Evolutionary conservation across 2,797 vertebrate species (phyloP), one percentile per base, ranked within the genome.

Genomic region (Danio kyathit): DNA sequence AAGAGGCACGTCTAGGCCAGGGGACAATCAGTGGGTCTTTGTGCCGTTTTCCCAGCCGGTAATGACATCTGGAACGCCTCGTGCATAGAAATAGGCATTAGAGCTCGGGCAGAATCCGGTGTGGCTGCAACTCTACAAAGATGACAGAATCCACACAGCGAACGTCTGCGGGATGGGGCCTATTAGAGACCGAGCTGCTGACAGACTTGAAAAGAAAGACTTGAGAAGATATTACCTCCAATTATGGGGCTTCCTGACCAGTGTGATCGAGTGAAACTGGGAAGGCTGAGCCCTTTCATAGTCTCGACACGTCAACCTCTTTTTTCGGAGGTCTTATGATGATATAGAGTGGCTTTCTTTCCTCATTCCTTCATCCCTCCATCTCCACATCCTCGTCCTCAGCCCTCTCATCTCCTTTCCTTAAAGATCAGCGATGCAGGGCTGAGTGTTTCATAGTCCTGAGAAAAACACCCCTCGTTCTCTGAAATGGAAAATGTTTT

Each of bases 1-100:
- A 67, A 80, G 81, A 86, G 76, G 82, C 76, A 79, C 74, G 74
- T 82, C 81, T 82, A 85, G 85, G 72, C 80, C 87, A 73, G 79
- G 82, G 76, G 80, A 88, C 81, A 88, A 88, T 87, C 84, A 90
- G 88, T 79, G 76, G 84, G 78, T 82, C 74, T 89, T 84, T 89
- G 79, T 84, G 85, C 82, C 59, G 65, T 65, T 87, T 89, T 86
- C 86, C 74, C 51, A 83, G 86, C 82, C 82, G 79, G 81, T 90
- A 90, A 90, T 90, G 89, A 88, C 80, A 87, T 84, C 86, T 84
- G 82, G 83, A 87, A 86, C 49, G 60, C 84, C 83, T 85, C 74
- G 84, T 44, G 85, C 86, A 85, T 86, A 84, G 71, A 80, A 83
- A 91, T 91, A 80, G 88, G 80, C 85, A 84, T 71, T 21, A 46